Base-by-base conservation (phyloP, 2,888 invertebrate species). In the Aplocera efformata region DNA sequence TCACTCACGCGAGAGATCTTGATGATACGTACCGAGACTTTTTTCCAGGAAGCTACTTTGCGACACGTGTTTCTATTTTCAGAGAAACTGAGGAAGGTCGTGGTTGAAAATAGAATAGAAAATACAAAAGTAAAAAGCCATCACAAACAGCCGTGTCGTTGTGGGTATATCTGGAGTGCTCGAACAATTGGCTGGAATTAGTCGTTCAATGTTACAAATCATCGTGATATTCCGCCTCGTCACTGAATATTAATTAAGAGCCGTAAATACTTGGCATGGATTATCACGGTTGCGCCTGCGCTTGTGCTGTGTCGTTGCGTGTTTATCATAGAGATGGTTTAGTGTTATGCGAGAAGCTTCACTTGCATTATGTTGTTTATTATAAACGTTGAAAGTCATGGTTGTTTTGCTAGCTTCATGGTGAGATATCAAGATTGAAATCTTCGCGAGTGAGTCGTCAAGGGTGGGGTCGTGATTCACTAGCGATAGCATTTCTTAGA, bases 171-270 rank as follows among this genome's bases (percentile, higher is more conserved):
- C 23, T 32, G 9, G 24, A 37, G 23, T 10, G 32, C 26, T 27
- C 35, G 51, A 66, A 78, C 75, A 77, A 77, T 78, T 49, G 64
- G 41, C 30, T 54, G 53, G 58, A 77, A 79, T 81, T 78, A 79
- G 71, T 58, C 60, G 58, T 50, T 60, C 55, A 45, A 59, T 63
- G 56, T 60, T 56, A 51, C 50, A 49, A 60, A 61, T 68, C 63
- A 61, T 62, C 48, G 17, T 42, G 36, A 28, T 58, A 71, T 67
- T 64, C 66, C 24, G 80, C 66, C 65, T 59, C 76, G 80, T 86
- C 84, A 85, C 72, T 67, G 71, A 76, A 77, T 82, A 78, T 79
- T 84, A 84, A 86, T 86, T 85, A 85, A 68, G 67, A 75, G 63
- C 57, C 56, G 59, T 62, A 65, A 71, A 60, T 61, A 60, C 42